A percentile compares a stretch with the other conserved stretches of the same genome.
These are phyloP conservation scores for Rhyzopertha dominica DNA, from an alignment of 1,140 invertebrate genomes.

Conservation along the genomic window DNA sequence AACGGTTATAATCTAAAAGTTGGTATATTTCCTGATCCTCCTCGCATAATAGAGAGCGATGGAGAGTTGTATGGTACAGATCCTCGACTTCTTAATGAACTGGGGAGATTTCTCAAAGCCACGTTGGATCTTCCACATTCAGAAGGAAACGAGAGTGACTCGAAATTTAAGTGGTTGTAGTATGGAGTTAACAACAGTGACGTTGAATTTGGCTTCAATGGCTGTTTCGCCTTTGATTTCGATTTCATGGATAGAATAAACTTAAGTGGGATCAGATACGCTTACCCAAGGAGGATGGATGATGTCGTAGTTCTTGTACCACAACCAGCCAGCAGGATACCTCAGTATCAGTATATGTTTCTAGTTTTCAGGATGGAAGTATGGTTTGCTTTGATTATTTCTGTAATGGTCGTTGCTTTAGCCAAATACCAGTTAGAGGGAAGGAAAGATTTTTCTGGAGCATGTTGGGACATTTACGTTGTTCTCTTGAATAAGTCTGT, in stretches of 20 bases:
- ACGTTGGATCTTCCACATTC: conserved; percentile 6
- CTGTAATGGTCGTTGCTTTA: no score
- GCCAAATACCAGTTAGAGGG: no score
- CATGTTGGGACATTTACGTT: conserved; percentile 2
- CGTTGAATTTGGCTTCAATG: not conserved
- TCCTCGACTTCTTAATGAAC: not conserved
- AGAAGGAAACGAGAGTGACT: no score
- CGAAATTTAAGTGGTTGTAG: not conserved
- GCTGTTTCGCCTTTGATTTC: conserved; percentile 7
- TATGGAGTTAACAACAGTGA: not conserved
- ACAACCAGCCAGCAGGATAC: conserved; percentile 7
- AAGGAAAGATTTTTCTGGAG: not conserved
- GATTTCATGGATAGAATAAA: not conserved
- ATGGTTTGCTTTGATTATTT: not conserved
- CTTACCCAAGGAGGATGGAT: conserved; percentile 7
- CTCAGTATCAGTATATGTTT: conserved; percentile 5
- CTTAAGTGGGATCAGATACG: conserved; percentile 1
- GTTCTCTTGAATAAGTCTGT: not conserved
- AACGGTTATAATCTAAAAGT: conserved; percentile 6
- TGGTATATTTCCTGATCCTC: conserved; percentile 7
- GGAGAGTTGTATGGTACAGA: conserved; percentile 9
- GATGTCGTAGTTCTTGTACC: conserved; percentile 11
- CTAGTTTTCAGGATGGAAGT: conserved; percentile 5
- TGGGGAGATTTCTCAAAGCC: conserved; percentile 5
- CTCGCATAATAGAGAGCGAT: conserved; percentile 2